Evolutionary conservation across 2,888 invertebrate species (phyloP).

Genomic region (Sesia bembeciformis): DNA sequence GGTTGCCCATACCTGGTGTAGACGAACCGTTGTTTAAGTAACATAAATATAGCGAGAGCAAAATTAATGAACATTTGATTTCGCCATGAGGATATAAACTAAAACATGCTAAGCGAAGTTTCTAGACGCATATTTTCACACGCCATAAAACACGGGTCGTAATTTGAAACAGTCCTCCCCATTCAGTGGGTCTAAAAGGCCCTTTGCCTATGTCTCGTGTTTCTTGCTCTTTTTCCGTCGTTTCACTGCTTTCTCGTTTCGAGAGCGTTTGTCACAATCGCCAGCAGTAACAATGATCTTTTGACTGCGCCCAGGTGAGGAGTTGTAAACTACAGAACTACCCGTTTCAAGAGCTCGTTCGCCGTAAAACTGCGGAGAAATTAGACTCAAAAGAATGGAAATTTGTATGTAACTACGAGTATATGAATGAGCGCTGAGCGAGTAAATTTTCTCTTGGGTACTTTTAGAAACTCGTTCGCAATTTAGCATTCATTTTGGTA

Average conservation of each 20-base stretch:
- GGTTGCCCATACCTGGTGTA: too few species aligned
- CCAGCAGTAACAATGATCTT: conserved; percentile 54
- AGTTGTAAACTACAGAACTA: conserved; percentile 23
- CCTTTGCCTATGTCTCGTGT: conserved; percentile 25
- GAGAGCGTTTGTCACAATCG: conserved; percentile 39
- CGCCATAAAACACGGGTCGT: conserved; percentile 34
- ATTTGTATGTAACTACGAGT: not conserved
- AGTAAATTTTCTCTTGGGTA: not conserved
- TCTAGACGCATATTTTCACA: conserved; percentile 27
- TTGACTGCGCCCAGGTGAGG: conserved; percentile 40
- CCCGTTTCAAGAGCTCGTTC: not conserved
- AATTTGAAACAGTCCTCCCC: conserved; percentile 37
- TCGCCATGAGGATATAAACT: not conserved
- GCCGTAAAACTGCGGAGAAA: conserved; percentile 30
- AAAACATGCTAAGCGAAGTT: not conserved
- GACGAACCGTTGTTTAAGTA: too few species aligned
- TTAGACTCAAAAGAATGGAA: conserved; percentile 28
- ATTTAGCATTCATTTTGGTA: not conserved
- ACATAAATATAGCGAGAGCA: too few species aligned
- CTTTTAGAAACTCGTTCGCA: not conserved
- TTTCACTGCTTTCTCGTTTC: conserved; percentile 18
- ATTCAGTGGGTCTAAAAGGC: conserved; percentile 38
- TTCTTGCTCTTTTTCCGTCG: conserved; percentile 27
- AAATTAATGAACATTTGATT: not conserved
- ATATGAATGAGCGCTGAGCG: not conserved